Percentiles rank a stretch among this genome's conserved stretches.
Evolutionary conservation across 2,113 vertebrate species (phyloP).

Genomic region (Steatornis caripensis): DNA sequence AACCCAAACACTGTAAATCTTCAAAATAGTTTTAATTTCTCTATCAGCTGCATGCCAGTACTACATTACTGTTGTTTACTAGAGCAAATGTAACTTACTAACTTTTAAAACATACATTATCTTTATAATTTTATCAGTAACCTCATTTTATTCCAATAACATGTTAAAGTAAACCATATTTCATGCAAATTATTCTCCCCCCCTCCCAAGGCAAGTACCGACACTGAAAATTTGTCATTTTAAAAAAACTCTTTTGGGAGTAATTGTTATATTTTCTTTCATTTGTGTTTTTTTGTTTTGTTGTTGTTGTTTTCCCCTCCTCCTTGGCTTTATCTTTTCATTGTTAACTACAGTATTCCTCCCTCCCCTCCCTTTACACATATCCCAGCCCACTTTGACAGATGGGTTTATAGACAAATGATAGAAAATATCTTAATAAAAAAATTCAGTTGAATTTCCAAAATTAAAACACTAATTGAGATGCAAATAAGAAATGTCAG

Average conservation of each 20-base stretch:
- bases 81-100: not conserved
- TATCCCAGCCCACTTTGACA: not conserved
- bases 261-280: conserved; percentile 37
- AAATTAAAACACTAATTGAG: not conserved
- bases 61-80: not conserved
- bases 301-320: not conserved
- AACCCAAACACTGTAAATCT: not conserved
- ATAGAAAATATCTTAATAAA: conserved; percentile 36
- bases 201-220: not conserved
- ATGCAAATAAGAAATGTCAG: not conserved
- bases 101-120: not conserved
- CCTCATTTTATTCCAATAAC: not conserved
- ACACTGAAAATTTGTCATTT: not conserved
- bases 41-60: not conserved
- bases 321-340: not conserved
- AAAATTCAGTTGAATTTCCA: not conserved
- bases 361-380: not conserved
- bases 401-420: conserved; percentile 5
- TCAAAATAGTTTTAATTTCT: not conserved
- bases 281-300: not conserved
- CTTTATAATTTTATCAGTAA: not conserved
- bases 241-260: not conserved
- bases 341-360: not conserved
- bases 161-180: not conserved
- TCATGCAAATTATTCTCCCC: not conserved